These are phyloP conservation scores for Larimichthys crocea DNA, from an alignment of 2,113 vertebrate species.

Conservation along the genomic window DNA sequence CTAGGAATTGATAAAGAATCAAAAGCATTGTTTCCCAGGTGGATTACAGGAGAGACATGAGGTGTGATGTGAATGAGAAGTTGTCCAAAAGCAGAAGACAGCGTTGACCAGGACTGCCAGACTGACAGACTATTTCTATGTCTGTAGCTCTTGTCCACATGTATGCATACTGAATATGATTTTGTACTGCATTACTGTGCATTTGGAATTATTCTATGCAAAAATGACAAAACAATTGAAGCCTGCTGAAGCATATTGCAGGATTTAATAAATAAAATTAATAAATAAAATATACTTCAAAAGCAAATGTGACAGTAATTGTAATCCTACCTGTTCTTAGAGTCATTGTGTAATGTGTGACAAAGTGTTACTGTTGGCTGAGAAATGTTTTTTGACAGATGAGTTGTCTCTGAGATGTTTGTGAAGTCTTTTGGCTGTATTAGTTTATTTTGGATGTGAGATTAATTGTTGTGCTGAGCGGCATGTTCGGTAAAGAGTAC, in stretches of 20 bases:
- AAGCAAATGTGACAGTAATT: background rate
- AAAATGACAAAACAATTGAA: background rate
- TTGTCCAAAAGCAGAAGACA: background rate
- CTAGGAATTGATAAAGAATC: background rate
- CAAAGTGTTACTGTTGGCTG: background rate
- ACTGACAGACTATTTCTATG: background rate
- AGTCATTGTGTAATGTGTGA: background rate
- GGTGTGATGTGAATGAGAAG: background rate
- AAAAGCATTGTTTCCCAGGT: background rate
- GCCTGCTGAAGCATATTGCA: background rate
- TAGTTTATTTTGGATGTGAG: background rate
- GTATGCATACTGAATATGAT: background rate
- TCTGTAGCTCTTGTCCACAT: background rate
- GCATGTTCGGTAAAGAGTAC: background rate
- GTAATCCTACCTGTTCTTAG: background rate
- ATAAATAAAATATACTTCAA: background rate
- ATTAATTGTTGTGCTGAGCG: background rate
- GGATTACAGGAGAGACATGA: background rate
- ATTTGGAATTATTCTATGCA: background rate
- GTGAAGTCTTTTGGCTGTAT: background rate
- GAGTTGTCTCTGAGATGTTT: background rate
- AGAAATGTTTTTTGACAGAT: background rate
- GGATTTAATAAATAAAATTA: background rate
- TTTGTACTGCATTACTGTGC: background rate
- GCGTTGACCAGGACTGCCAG: background rate